Base-by-base conservation (phyloP, 2,888 invertebrate genomes). In the Scaptomyza reducta region DNA sequence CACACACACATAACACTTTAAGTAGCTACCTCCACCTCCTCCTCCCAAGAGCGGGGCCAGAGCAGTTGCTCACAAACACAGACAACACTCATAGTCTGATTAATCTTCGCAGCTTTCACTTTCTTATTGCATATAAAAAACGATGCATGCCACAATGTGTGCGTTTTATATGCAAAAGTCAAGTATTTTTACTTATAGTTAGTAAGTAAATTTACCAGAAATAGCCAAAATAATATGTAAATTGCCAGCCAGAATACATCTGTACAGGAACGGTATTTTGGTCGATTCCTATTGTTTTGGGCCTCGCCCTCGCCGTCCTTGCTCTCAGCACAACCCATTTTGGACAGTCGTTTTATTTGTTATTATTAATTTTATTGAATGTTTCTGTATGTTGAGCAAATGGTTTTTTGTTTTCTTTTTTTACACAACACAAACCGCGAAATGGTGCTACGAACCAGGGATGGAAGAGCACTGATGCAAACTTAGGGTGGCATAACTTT, bases 211-310 rank as follows among this genome's bases (percentile, higher is more conserved):
- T 46, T 92, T 93, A 97, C 97, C 97, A 97, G 95, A 77, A 96
- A 92, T 90, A 95, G 94, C 96, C 96, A 96, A 92, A 97, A 97
- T 57, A 95, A 90, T 76, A 96, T 93, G 89, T 95, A 97, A 87
- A 96, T 92, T 88, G 95, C 93, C 42, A 97, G 93, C 96, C 96
- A 97, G 77, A 96, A 93, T 10, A 96, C 93, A 92, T 97, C 97
- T 4, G 97, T 97, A 89, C 97, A 97, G 54, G 95, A 94, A 90
- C 96, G 94, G 91, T 94, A 93, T 90, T 94, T 93, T n/a, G 94
- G 94, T 3, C 89, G 84, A 71, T 81, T 81, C 9, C 90, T 81
- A 69, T 82, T 81, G 53, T 77, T 83, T 61, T 79, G 80, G 0
- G 75, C 44, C 22, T 85, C 89, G 6, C 73, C 79, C 2, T 89